Evolutionary conservation across 2,888 invertebrate genomes (phyloP).

Genomic region (Macrosoma leucophasiata): DNA sequence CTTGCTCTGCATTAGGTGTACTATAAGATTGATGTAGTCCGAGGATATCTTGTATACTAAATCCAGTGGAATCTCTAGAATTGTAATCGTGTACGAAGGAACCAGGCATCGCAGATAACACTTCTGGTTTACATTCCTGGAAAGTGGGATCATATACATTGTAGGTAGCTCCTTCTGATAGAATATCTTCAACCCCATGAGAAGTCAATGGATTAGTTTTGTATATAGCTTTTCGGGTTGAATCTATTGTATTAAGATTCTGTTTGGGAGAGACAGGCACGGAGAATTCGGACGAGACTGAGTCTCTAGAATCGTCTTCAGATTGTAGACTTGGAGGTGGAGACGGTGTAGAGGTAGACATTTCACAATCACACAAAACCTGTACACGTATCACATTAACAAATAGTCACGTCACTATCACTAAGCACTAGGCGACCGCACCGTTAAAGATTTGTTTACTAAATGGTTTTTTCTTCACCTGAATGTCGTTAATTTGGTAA

Average conservation of each 20-base stretch:
- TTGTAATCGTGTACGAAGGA: slow-evolving; percentile 63
- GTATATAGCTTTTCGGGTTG: slow-evolving; percentile 33
- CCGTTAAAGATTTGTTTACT: slow-evolving; percentile 62
- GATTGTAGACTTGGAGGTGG: slow-evolving; percentile 51
- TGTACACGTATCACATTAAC: slow-evolving; percentile 22
- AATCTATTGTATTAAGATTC: slow-evolving; percentile 26
- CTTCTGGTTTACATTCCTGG: slow-evolving; percentile 49
- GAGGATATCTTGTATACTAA: slow-evolving; percentile 69
- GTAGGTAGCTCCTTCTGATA: slow-evolving; percentile 50
- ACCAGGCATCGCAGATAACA: slow-evolving; percentile 44
- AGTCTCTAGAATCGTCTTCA: slow-evolving; percentile 48
- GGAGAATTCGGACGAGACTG: slow-evolving; percentile 45
- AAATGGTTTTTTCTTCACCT: slow-evolving; percentile 71
- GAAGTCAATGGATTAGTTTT: slow-evolving; percentile 45
- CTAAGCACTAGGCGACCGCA: slow-evolving; percentile 55
- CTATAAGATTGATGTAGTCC: slow-evolving; percentile 59
- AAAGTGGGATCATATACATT: slow-evolving; percentile 40
- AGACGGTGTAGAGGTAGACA: slow-evolving; percentile 50
- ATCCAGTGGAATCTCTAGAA: slow-evolving; percentile 66
- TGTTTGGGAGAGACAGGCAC: slow-evolving; percentile 33
- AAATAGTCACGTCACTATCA: slow-evolving; percentile 34
- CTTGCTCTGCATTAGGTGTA: slow-evolving; percentile 35
- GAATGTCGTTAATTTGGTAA: slow-evolving; percentile 70
- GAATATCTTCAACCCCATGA: slow-evolving; percentile 60
- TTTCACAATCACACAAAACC: slow-evolving; percentile 23